Conservation (phyloP, 2,113 vertebrate species). For the Podarcis cretensis region DNA sequence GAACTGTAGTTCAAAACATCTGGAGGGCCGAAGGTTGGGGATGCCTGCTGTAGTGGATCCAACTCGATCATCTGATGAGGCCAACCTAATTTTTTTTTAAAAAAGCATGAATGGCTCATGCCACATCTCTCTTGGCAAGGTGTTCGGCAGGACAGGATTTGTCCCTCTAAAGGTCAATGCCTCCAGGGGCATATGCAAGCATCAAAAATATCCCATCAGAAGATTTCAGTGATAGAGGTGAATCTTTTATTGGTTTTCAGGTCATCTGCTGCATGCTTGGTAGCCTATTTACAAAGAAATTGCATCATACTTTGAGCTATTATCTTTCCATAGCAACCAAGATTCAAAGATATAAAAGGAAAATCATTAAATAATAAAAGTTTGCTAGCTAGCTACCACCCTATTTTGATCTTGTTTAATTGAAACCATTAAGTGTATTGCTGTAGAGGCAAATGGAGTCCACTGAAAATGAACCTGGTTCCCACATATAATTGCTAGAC, state of each 20-base stretch:
- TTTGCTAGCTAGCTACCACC: not conserved
- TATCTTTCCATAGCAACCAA: not conserved
- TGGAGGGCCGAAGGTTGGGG: too few species aligned
- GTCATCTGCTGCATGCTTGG: not conserved
- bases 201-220: too few species aligned
- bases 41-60: too few species aligned
- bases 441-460: not conserved
- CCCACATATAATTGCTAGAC: conserved; percentile 17
- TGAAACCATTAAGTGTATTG: conserved; percentile 7
- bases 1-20: too few species aligned
- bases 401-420: not conserved
- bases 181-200: too few species aligned
- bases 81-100: not conserved
- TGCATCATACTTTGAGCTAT: not conserved
- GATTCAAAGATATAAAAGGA: not conserved
- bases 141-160: too few species aligned
- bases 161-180: too few species aligned
- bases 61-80: not conserved
- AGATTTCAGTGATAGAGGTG: too few species aligned
- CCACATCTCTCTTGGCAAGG: too few species aligned
- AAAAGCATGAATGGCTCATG: too few species aligned
- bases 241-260: not conserved
- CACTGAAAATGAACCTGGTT: conserved; percentile 18
- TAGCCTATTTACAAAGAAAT: not conserved
- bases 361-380: conserved; percentile 14